These are phyloP conservation scores for Magallana gigas DNA, from an alignment of 1,140 invertebrate genomes.

Conservation along the genomic window DNA sequence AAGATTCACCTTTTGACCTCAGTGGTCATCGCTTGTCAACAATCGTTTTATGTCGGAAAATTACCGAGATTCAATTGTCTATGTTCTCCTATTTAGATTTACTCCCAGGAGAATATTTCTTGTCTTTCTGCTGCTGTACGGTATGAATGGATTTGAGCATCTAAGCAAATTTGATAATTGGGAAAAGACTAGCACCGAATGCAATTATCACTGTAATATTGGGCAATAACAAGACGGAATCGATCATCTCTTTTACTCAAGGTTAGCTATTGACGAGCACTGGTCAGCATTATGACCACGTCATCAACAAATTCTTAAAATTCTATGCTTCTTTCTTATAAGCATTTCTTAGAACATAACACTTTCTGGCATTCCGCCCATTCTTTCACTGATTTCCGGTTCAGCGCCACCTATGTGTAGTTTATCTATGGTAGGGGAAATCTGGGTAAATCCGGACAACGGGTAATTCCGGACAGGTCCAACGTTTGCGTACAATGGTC, in stretches of 20 bases:
- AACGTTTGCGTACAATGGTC: too few species aligned
- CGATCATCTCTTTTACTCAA: not conserved
- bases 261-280: not conserved
- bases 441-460: too few species aligned
- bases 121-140: not conserved
- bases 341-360: too few species aligned
- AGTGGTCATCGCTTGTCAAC: not conserved
- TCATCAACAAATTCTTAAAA: not conserved
- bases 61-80: not conserved
- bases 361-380: too few species aligned
- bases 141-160: slow-evolving; percentile 1
- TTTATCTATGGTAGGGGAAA: too few species aligned
- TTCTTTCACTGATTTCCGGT: too few species aligned
- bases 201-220: slow-evolving; percentile 3
- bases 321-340: not conserved
- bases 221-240: not conserved
- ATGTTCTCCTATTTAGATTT: not conserved
- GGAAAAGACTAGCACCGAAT: slow-evolving; percentile 6
- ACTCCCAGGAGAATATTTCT: not conserved
- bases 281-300: not conserved
- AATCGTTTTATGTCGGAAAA: not conserved
- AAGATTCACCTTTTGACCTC: not conserved
- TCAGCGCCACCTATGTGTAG: too few species aligned
- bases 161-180: slow-evolving; percentile 34
- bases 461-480: too few species aligned